Evolutionary conservation across 2,797 vertebrate genomes (phyloP).

Genomic region (Sebastes minor): DNA sequence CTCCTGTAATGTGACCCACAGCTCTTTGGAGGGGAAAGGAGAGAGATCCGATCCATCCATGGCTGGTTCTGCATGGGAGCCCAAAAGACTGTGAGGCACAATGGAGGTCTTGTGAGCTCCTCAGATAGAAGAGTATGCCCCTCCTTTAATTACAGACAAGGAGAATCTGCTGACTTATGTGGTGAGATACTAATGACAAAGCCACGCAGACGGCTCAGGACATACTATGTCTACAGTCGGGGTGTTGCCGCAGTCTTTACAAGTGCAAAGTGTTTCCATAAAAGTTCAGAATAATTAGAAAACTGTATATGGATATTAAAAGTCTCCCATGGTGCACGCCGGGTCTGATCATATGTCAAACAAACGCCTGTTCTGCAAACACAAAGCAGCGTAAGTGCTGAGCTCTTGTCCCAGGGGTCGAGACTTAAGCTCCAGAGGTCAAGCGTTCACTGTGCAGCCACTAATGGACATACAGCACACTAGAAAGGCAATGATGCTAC

Average conservation of each 20-base stretch:
- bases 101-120: slow-evolving; percentile 61
- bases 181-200: slow-evolving; percentile 43
- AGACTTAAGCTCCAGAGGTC: slow-evolving; percentile 49
- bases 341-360: slow-evolving; percentile 26
- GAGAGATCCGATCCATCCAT: slow-evolving; percentile 40
- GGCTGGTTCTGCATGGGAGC: slow-evolving; percentile 40
- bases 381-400: slow-evolving; percentile 18
- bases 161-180: slow-evolving; percentile 64
- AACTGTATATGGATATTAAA: slow-evolving; percentile 37
- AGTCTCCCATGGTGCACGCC: slow-evolving; percentile 10
- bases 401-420: slow-evolving; percentile 44
- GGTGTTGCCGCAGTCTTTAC: background rate
- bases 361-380: slow-evolving; percentile 39
- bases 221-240: slow-evolving; percentile 8
- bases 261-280: slow-evolving; percentile 12
- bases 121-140: slow-evolving; percentile 32
- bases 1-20: slow-evolving; percentile 62
- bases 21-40: slow-evolving; percentile 26
- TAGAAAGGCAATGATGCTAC: slow-evolving; percentile 44
- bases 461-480: slow-evolving; percentile 52
- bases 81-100: slow-evolving; percentile 55
- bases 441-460: slow-evolving; percentile 29
- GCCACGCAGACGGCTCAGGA: slow-evolving; percentile 1
- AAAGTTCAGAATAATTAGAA: slow-evolving; percentile 28
- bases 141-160: slow-evolving; percentile 58